These are phyloP conservation scores for Acinonyx jubatus DNA, from an alignment of 2,113 vertebrate genomes.

Conservation along the genomic window DNA sequence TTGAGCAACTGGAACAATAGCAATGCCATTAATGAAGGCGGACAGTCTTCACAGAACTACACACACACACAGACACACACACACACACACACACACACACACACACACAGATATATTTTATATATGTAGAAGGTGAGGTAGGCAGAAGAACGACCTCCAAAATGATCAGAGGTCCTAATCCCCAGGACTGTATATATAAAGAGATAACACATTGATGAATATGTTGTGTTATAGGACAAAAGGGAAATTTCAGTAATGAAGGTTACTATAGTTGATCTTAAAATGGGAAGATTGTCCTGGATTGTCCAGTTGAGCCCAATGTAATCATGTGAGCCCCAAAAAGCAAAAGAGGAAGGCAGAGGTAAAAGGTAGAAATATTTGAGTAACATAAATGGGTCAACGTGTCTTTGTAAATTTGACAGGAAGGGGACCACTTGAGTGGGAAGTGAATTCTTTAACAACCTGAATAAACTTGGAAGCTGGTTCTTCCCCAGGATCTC, in stretches of 20 bases:
- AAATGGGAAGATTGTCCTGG: not conserved
- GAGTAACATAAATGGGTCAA: not conserved
- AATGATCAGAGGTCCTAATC: not conserved
- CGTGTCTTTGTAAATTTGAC: not conserved
- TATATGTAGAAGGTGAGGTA: not conserved
- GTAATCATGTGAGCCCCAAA: not conserved
- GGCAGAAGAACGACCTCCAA: not conserved
- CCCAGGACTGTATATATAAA: not conserved
- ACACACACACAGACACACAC: too few relatives aligned
- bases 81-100: too few relatives aligned
- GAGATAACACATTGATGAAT: not conserved
- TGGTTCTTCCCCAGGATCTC: not conserved
- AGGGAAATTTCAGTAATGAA: not conserved
- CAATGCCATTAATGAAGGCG: not conserved
- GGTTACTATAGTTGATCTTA: not conserved
- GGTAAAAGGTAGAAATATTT: not conserved
- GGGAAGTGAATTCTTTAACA: not conserved
- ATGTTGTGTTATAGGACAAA: not conserved
- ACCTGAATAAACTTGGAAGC: not conserved
- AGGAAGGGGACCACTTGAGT: not conserved
- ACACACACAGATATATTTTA: too few relatives aligned
- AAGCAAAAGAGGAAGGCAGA: not conserved
- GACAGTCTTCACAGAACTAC: not conserved
- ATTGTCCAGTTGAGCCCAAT: not conserved
- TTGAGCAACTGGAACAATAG: not conserved